These are phyloP conservation scores for Pachyseris speciosa DNA, from an alignment of 64 coral and sea anemone species.

Conservation along the genomic window DNA sequence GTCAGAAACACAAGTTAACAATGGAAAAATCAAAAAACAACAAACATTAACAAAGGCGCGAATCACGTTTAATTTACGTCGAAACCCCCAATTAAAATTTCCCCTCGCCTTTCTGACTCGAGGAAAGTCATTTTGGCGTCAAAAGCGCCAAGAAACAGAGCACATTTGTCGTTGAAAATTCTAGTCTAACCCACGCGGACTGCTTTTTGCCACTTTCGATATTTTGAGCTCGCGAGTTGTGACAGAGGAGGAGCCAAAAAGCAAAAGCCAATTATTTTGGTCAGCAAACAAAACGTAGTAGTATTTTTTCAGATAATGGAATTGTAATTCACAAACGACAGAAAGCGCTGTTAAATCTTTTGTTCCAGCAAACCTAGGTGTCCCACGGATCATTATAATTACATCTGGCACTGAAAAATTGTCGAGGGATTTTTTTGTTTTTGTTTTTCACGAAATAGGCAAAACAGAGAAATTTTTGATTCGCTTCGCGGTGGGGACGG, in stretches of 20 bases:
- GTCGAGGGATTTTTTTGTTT: conserved; percentile 1
- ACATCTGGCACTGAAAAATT: conserved; percentile 66
- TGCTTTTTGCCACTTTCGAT: background rate
- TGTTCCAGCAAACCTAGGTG: conserved; percentile 37
- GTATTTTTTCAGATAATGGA: conserved; percentile 84
- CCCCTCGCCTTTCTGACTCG: conserved; percentile 33
- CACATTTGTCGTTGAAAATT: background rate
- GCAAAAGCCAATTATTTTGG: conserved; percentile 87
- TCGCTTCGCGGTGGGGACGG: background rate
- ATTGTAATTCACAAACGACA: conserved; percentile 82
- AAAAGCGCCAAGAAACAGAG: background rate
- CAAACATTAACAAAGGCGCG: conserved; percentile 84
- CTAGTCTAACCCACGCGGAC: background rate
- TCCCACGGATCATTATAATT: conserved; percentile 69
- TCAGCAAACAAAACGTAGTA: conserved; percentile 92
- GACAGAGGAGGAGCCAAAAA: conserved; percentile 12
- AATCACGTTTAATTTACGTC: conserved; percentile 83
- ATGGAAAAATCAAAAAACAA: conserved; percentile 94
- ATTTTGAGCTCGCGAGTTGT: background rate
- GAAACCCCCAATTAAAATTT: conserved; percentile 38
- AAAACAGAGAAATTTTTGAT: conserved; percentile 28
- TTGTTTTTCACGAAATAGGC: background rate
- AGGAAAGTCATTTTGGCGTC: conserved; percentile 39
- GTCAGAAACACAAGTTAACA: conserved; percentile 83
- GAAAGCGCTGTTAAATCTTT: conserved; percentile 35